phyloP scores from a whole-genome alignment of 1,140 invertebrate species.

The Pogonus chalceus region DNA sequence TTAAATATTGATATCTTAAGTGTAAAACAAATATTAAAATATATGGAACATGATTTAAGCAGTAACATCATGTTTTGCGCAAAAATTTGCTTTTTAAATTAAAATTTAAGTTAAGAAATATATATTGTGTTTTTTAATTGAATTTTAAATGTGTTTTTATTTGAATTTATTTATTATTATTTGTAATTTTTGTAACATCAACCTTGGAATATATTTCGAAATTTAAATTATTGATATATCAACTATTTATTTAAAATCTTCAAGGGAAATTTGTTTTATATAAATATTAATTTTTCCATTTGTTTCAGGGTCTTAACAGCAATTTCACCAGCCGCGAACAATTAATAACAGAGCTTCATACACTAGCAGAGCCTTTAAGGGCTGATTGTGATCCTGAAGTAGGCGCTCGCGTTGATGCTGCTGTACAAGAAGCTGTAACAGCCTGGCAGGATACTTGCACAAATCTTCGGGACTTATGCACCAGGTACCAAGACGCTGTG shows the following conservation, averaged over 20 bases:
- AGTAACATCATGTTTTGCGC: too few relatives aligned
- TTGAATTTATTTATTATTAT: neutral
- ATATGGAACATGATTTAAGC: too few relatives aligned
- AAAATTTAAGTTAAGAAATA: too few relatives aligned
- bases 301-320: conserved; percentile 46
- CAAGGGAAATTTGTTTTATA: neutral
- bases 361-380: conserved; percentile 56
- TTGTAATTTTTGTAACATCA: neutral
- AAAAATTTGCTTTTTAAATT: too few relatives aligned
- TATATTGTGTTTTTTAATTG: neutral
- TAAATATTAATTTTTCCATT: conserved; percentile 19
- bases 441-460: conserved; percentile 65
- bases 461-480: conserved; percentile 60
- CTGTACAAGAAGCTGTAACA: conserved; percentile 61
- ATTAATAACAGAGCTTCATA: conserved; percentile 55
- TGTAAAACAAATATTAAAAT: too few relatives aligned
- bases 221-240: neutral
- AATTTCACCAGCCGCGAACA: conserved; percentile 56
- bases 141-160: neutral
- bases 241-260: neutral
- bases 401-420: conserved; percentile 54
- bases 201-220: neutral
- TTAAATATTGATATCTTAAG: too few relatives aligned
- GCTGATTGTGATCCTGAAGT: conserved; percentile 57
- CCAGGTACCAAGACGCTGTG: conserved; percentile 60